Conservation (phyloP, 2,888 invertebrate species). For the Lasioglossum villosulum region DNA sequence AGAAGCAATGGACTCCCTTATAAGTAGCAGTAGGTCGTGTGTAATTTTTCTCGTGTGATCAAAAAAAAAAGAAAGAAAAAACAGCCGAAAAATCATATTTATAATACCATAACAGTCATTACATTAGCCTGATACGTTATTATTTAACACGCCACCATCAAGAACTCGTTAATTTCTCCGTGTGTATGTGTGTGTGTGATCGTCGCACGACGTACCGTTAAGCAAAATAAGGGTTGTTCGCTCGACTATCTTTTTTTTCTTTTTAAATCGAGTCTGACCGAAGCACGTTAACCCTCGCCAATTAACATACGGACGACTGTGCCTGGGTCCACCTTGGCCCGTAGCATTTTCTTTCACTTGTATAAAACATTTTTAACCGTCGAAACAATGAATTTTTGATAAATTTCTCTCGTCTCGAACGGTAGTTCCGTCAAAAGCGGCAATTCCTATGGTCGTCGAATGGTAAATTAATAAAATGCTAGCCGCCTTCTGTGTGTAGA, state of each 20-base stretch:
- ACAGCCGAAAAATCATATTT: slow-evolving; percentile 61
- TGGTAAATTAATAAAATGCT: neutral
- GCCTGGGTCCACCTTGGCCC: neutral
- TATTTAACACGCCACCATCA: slow-evolving; percentile 63
- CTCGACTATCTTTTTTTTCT: slow-evolving; percentile 46
- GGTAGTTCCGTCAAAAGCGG: neutral
- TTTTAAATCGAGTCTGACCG: slow-evolving; percentile 24
- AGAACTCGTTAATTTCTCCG: slow-evolving; percentile 55
- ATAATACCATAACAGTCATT: slow-evolving; percentile 69
- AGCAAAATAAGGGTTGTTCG: slow-evolving; percentile 53
- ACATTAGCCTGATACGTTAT: slow-evolving; percentile 68
- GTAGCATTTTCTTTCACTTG: neutral
- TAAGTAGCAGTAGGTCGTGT: slow-evolving; percentile 68
- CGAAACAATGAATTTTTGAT: neutral
- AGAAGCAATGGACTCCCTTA: slow-evolving; percentile 61
- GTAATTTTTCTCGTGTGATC: slow-evolving; percentile 74
- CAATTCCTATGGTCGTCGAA: slow-evolving; percentile 1
- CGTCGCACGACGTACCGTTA: slow-evolving; percentile 59
- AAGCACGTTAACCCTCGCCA: slow-evolving; percentile 36
- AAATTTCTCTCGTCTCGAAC: neutral
- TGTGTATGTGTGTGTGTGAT: slow-evolving; percentile 57
- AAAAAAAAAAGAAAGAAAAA: slow-evolving; percentile 43
- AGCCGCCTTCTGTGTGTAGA: neutral
- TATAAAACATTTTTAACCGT: neutral
- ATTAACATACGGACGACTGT: neutral